Evolutionary conservation across 2,797 vertebrate species (phyloP), one percentile per base, ranked within the genome.

Genomic region (Melanotaenia pygmaea): DNA sequence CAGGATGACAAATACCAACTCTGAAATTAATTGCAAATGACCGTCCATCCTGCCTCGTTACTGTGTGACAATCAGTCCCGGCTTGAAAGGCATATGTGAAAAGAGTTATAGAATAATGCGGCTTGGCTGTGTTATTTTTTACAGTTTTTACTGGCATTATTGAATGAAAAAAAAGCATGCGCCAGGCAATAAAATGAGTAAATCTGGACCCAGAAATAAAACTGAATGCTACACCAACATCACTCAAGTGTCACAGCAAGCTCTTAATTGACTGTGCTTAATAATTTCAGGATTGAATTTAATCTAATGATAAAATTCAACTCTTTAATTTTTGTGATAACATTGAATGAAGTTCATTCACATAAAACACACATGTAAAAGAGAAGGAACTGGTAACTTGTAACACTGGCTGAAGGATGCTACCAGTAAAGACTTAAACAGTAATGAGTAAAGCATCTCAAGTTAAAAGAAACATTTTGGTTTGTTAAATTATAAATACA

Each of bases 401-500:
- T 5, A 64, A 8, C 18, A 32, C 43, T 30, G 61, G 12, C 12
- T 1, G n/a, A 20, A 76, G n/a, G 38, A 11, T 26, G n/a, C 57
- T 22, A 7, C 4, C 18, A 38, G 34, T 26, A 28, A 30, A 37
- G 14, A 54, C 6, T 2, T 12, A 6, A 10, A 16, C 20, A 1
- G 7, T 3, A 8, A 28, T 8, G 37, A 58, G 14, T 51, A 50
- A 18, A 22, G 11, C 11, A 59, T 11, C 20, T 59, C 8, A 45
- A 59, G 1, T 20, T 7, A 8, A 58, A 58, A 3, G 20, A 47
- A 57, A 45, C 26, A 32, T n/a, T n/a, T 22, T 67, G 4, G 22
- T 38, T 66, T 16, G 32, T 54, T n/a, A 58, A 18, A 20, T 60
- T n/a, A 20, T 45, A 45, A 63, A 59, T 5, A 60, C 13, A 68